Percentiles rank a stretch among this genome's conserved stretches.
Conservation (phyloP, 2,797 vertebrate genomes). For the Neopelma chrysocephalum region DNA sequence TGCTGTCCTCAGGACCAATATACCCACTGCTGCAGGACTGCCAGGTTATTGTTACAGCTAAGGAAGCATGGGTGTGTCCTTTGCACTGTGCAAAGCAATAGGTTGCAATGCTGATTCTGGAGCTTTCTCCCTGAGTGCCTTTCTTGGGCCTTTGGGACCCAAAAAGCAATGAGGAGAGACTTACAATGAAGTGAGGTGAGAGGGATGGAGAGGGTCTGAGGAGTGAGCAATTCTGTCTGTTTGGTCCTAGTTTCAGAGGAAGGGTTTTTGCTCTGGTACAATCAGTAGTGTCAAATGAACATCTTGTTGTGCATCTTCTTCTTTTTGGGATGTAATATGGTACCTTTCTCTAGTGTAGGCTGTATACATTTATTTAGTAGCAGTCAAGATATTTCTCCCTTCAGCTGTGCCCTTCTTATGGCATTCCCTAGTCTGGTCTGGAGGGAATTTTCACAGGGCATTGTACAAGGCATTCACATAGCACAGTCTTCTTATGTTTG, state of each 20-base stretch:
- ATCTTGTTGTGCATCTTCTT: neutral
- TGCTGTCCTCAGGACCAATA: neutral
- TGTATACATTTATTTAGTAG: neutral
- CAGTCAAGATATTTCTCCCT: neutral
- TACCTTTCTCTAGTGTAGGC: neutral
- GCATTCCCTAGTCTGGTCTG: neutral
- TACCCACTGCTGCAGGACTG: neutral
- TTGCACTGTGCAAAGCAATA: neutral
- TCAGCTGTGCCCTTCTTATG: neutral
- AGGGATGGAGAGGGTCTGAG: neutral
- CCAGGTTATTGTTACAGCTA: no score
- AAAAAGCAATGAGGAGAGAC: neutral
- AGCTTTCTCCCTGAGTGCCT: neutral
- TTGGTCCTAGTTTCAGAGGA: neutral
- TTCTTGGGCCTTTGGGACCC: neutral
- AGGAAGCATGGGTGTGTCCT: fast-evolving
- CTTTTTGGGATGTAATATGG: neutral
- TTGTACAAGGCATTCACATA: neutral
- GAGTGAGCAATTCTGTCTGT: neutral
- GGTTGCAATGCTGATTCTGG: neutral
- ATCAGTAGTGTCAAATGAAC: neutral
- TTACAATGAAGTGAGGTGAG: neutral
- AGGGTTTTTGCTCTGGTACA: neutral
- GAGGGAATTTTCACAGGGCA: neutral
- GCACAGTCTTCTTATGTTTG: neutral